Conservation (phyloP, 2,797 vertebrate genomes). For the Propithecus deckenii region DNA sequence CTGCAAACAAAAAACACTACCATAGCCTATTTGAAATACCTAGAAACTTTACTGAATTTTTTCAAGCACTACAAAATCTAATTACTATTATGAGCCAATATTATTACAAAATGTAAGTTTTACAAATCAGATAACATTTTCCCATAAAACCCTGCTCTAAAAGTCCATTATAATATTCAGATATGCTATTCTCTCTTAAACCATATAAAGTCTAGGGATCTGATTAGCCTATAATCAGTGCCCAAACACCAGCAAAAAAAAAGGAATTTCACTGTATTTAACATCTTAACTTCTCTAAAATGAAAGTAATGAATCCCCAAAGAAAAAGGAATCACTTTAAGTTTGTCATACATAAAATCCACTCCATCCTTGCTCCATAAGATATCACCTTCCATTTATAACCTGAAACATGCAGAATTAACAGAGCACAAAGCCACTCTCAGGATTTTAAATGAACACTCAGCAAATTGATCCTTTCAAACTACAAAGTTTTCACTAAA, state of each 20-base stretch:
- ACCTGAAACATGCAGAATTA: not conserved
- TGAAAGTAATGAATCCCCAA: not conserved
- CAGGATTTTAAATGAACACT: slow-evolving; percentile 24
- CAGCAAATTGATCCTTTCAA: slow-evolving; percentile 35
- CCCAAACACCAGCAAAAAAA: slow-evolving; percentile 2
- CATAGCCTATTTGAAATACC: slow-evolving; percentile 1
- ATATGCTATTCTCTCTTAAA: slow-evolving; percentile 11
- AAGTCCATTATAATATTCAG: not conserved
- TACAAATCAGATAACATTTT: slow-evolving; percentile 28
- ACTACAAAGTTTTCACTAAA: slow-evolving; percentile 30
- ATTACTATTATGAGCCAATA: slow-evolving; percentile 32
- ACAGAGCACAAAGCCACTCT: not conserved
- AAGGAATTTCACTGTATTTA: not conserved
- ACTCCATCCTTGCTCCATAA: not conserved
- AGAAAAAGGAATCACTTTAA: slow-evolving; percentile 7
- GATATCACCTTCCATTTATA: not conserved
- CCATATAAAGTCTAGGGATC: not conserved
- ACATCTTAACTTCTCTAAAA: not conserved
- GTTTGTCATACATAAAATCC: not conserved
- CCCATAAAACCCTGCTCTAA: slow-evolving; percentile 8
- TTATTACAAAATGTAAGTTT: not conserved
- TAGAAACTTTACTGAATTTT: slow-evolving; percentile 20
- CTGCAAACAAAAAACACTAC: not conserved
- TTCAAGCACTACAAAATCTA: slow-evolving; percentile 17
- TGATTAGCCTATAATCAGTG: not conserved